Base-by-base conservation (phyloP, 2,113 vertebrate species). In the Nerophis ophidion region DNA sequence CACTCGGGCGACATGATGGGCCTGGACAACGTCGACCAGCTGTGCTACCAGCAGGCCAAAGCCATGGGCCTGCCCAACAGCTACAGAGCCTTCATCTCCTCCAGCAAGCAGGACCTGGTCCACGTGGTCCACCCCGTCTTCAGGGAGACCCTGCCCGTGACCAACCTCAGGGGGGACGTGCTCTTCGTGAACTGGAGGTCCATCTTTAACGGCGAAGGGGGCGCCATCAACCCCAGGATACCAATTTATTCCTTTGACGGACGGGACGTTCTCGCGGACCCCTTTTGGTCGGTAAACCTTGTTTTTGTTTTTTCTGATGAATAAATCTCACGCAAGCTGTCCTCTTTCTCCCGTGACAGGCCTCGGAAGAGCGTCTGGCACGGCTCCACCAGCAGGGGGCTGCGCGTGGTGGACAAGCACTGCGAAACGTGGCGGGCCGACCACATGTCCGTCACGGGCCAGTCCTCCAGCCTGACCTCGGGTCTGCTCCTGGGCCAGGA, bases 221-320 rank as follows among this genome's bases (percentile, higher is more conserved):
- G 61, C 0, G 34, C 86, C 2, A 89, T 97, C 70, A 88, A 90
- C 15, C 14, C 72, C 53, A 84, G 89, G 0, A 70, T 93, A 83
- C 95, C 97, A 5, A 93, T 99, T 81, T 98, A 95, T 70, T 98
- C 97, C 46, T 99, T 99, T 57, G 93, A 98, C n/a, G 95, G 94
- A 7, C 93, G 92, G 49, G 91, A 99, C 0, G 69, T 99, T 54
- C 90, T 97, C 87, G 92, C 89, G 0, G 92, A 97, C 76, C 90
- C 93, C 26, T 91, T 93, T 62, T 99, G 97, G 97, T 99, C 71
- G 89, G 93, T 89, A 56, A 33, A 63, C 33, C 13, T 2, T 7
- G 8, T 11, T 57, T 57, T 4, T 60, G 0, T 1, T 45, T 19
- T 16, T 53, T 52, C 38, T 36, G 6, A 12, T 16, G 47, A 48